phyloP scores from a whole-genome alignment of 2,888 invertebrate species.

The Pachliopta kotzebuea region DNA sequence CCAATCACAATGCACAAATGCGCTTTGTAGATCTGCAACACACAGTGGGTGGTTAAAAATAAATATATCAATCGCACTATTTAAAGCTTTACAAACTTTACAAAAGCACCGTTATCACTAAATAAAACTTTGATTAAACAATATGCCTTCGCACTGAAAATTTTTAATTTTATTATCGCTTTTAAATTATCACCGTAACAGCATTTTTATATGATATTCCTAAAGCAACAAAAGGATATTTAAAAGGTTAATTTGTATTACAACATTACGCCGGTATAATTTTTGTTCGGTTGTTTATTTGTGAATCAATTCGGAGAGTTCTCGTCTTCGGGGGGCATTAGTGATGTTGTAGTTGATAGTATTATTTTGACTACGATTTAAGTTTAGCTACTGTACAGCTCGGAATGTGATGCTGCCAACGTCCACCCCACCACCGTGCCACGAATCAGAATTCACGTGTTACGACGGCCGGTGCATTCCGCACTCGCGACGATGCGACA shows the following conservation, averaged over 20 bases:
- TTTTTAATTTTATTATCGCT: too few relatives aligned
- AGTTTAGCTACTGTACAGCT: slow-evolving; percentile 53
- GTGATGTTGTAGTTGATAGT: background rate
- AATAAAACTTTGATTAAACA: background rate
- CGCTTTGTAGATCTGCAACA: slow-evolving; percentile 16
- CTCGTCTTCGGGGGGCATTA: too few relatives aligned
- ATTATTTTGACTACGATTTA: slow-evolving; percentile 29
- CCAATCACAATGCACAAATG: slow-evolving; percentile 17
- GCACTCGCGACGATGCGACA: slow-evolving; percentile 89
- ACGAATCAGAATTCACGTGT: slow-evolving; percentile 85
- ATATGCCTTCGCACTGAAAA: too few relatives aligned
- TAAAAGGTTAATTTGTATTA: too few relatives aligned
- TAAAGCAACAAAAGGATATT: too few relatives aligned
- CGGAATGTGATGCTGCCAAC: slow-evolving; percentile 61
- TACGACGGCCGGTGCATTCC: slow-evolving; percentile 89
- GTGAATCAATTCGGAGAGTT: too few relatives aligned
- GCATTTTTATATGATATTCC: too few relatives aligned
- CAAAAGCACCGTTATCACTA: slow-evolving; percentile 5
- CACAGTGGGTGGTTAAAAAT: background rate
- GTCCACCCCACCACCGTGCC: slow-evolving; percentile 74
- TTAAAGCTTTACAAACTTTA: slow-evolving; percentile 6
- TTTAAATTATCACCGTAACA: too few relatives aligned
- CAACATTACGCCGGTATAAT: too few relatives aligned
- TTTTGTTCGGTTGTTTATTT: too few relatives aligned
- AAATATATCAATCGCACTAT: slow-evolving; percentile 11